Percentiles rank a stretch among this genome's conserved stretches.
Evolutionary conservation across 2,113 vertebrate species (phyloP).

Genomic region (Dipodomys ordii): DNA sequence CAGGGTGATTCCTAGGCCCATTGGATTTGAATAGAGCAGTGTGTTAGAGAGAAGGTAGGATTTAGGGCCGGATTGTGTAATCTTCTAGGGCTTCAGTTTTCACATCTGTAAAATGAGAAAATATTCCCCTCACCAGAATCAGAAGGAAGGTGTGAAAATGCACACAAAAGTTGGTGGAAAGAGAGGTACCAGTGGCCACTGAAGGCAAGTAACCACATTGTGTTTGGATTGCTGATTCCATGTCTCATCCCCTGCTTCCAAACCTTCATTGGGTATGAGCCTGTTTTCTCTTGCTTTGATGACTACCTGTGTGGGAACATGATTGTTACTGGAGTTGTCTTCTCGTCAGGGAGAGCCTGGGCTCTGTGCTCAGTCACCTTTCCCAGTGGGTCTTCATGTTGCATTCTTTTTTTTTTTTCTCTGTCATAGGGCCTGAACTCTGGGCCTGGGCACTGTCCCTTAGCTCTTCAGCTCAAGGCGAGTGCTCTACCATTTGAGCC

Average conservation of each 20-base stretch:
- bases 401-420: neutral
- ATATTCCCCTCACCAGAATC: neutral
- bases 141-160: neutral
- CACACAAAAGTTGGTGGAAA: neutral
- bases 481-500: too few species aligned
- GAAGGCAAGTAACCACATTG: neutral
- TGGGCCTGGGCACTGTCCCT: too few species aligned
- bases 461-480: too few species aligned
- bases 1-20: neutral
- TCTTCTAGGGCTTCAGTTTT: neutral
- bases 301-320: neutral
- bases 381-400: neutral
- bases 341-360: neutral
- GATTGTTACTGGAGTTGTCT: neutral
- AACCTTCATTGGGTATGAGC: neutral
- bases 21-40: neutral
- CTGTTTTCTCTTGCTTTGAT: neutral
- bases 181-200: neutral
- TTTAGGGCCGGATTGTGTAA: neutral
- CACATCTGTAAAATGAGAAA: neutral
- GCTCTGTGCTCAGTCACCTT: neutral
- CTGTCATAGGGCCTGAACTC: too few species aligned
- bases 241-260: neutral
- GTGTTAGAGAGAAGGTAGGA: neutral
- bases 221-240: neutral